phyloP scores from a whole-genome alignment of 2,888 invertebrate genomes.

The Zygogramma bicolorata region DNA sequence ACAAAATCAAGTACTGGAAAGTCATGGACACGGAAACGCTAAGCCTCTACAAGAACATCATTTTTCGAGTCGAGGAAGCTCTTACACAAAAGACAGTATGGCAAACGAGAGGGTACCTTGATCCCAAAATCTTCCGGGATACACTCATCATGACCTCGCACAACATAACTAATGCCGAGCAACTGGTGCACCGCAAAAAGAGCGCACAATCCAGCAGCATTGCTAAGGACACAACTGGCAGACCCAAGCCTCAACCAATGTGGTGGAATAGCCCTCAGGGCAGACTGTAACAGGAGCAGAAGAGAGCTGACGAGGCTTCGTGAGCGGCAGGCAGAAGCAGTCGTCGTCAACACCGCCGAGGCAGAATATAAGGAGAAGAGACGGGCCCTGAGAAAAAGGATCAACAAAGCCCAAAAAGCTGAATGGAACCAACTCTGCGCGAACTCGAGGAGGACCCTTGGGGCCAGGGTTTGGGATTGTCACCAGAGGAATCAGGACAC shows the following conservation, averaged over 20 bases:
- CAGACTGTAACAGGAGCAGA: not conserved
- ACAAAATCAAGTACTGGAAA: no score
- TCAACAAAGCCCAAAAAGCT: not conserved
- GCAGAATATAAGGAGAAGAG: not conserved
- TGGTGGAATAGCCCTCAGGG: not conserved
- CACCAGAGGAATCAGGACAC: not conserved
- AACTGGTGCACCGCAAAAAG: no score
- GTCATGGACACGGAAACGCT: no score
- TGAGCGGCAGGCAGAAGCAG: not conserved
- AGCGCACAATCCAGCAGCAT: not conserved
- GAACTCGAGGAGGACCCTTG: not conserved
- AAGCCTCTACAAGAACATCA: no score
- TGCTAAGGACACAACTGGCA: not conserved
- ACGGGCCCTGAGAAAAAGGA: not conserved
- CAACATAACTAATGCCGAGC: no score
- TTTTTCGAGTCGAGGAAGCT: no score
- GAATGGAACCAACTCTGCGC: not conserved
- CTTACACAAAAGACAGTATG: no score
- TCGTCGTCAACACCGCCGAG: no score
- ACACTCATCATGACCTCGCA: no score
- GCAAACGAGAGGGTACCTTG: no score
- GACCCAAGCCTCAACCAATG: not conserved
- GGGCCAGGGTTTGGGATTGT: constrained; percentile 7
- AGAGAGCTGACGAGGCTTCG: not conserved
- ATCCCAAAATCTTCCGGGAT: not conserved